Percentiles rank a stretch among this genome's conserved stretches.
Evolutionary conservation across 2,888 invertebrate genomes (phyloP).

Genomic region (Anticlea derivata): DNA sequence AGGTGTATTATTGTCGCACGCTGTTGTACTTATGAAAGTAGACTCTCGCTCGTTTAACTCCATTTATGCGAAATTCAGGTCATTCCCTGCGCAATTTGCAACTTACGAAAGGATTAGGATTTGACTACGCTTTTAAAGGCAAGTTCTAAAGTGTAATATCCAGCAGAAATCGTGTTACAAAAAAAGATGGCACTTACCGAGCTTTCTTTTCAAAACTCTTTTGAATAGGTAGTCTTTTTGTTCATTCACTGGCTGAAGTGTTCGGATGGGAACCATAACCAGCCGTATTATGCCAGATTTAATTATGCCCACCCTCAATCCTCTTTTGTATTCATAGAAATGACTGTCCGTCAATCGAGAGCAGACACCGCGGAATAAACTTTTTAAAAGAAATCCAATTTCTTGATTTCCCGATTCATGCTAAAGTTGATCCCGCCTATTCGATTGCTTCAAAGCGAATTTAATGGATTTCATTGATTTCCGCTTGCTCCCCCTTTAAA

Average conservation of each 20-base stretch:
- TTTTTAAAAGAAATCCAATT: conserved; percentile 47
- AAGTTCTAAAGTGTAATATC: background rate
- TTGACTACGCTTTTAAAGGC: conserved; percentile 23
- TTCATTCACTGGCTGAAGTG: conserved; percentile 4
- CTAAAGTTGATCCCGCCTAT: conserved; percentile 48
- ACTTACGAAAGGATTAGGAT: conserved; percentile 38
- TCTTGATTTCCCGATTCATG: conserved; percentile 42
- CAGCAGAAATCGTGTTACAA: background rate
- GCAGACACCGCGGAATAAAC: conserved; percentile 39
- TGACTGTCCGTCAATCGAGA: conserved; percentile 31
- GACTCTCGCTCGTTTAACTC: conserved; percentile 37
- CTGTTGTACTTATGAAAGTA: conserved; percentile 43
- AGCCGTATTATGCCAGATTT: conserved; percentile 9
- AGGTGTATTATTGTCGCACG: conserved; percentile 47
- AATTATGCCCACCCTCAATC: background rate
- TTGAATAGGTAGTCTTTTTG: conserved; percentile 8
- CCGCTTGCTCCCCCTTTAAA: conserved; percentile 31
- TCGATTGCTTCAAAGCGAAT: conserved; percentile 37
- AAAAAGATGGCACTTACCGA: conserved; percentile 1
- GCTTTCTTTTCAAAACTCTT: conserved; percentile 1
- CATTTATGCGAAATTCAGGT: conserved; percentile 43
- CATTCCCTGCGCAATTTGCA: conserved; percentile 38
- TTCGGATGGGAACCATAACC: conserved; percentile 6
- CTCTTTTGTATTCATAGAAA: conserved; percentile 23
- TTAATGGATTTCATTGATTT: conserved; percentile 41